Evolutionary conservation across 1,140 invertebrate genomes (phyloP), one percentile per base, ranked within the genome.

Genomic region (Drosophila bocki): DNA sequence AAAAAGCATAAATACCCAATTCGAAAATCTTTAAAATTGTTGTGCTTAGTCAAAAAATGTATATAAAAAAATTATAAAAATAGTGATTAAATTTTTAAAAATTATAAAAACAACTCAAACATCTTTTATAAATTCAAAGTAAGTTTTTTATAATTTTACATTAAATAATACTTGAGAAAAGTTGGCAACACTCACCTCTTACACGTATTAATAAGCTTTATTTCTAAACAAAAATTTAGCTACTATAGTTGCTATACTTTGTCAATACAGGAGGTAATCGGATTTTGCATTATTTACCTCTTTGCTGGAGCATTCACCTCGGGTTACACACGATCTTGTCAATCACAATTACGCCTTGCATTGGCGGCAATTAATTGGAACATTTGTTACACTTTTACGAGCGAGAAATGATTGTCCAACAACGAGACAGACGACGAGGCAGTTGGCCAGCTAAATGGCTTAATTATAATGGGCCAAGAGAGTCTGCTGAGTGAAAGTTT

Each of bases 311-410:
- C 78, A 59, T 80, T 80, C 77, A 80, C 67, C 78, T 45, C 37
- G 33, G 33, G 19, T 58, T 71, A 58, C 67, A 45, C 35, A 33
- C 45, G 15, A 37, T 19, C 22, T 59, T 26, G 54, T 63, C 62
- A 84, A 84, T 77, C 69, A 59, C 51, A 61, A 69, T 67, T 54
- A 58, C 51, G 62, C 22, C 22, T 22, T 51, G 63, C 71, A 68
- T 56, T 75, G 51, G 44, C 17, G 39, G 39, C 26, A 29, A 58
- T 65, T 54, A 68, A 75, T 48, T 59, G 37, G 22, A 22, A 22
- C 41, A 80, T 62, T 81, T 85, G 78, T 85, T 81, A 85, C 75
- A 80, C 76, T 84, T 76, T 83, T 84, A 33, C 44, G 32, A 68
- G 39, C 74, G 57, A 59, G 65, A 70, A 77, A 71, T 80, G 57